Base-by-base conservation (phyloP, 2,797 vertebrate species). In the Gephyroberyx darwinii region DNA sequence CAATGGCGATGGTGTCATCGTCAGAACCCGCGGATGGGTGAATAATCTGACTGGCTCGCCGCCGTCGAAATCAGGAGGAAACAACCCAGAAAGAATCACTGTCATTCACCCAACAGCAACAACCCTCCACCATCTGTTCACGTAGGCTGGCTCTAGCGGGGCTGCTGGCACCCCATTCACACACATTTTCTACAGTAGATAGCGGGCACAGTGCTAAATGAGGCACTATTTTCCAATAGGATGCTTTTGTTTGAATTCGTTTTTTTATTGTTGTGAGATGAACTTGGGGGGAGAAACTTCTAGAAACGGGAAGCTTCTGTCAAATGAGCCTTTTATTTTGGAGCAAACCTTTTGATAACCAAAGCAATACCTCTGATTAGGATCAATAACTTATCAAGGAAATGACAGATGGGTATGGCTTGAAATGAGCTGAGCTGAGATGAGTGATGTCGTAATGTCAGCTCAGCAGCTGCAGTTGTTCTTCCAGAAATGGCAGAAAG, bases 51-150 rank as follows among this genome's bases (percentile, higher is more conserved):
- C 62, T 78, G 81, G 77, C 63, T 12, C 30, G 2, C 72, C 69
- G 75, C 78, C 72, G 69, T 48, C 35, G 45, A 63, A 63, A 77
- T 71, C 57, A 77, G 61, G 68, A 43, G 30, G 64, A 55, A 63
- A 16, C 26, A 51, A 58, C 20, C 45, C 45, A 62, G 51, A 81
- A 78, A 69, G 61, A 71, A 57, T 69, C 75, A 35, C 75, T 75
- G 75, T 76, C 79, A 71, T 74, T 69, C 73, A 74, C 55, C 52
- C 63, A 50, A 52, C 60, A 71, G 67, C 55, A 55, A 2, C 63
- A 66, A 59, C 71, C 35, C 57, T 60, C 48, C 66, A 61, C 81
- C 84, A 86, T 86, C 84, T 86, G 84, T 71, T 86, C 73, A 65
- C 53, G 33, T 78, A 48, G 72, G 71, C 75, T 63, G 75, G 59